Evolutionary conservation across 1,140 invertebrate genomes (phyloP), one percentile per base, ranked within the genome.

Genomic region (Drosophila lini): DNA sequence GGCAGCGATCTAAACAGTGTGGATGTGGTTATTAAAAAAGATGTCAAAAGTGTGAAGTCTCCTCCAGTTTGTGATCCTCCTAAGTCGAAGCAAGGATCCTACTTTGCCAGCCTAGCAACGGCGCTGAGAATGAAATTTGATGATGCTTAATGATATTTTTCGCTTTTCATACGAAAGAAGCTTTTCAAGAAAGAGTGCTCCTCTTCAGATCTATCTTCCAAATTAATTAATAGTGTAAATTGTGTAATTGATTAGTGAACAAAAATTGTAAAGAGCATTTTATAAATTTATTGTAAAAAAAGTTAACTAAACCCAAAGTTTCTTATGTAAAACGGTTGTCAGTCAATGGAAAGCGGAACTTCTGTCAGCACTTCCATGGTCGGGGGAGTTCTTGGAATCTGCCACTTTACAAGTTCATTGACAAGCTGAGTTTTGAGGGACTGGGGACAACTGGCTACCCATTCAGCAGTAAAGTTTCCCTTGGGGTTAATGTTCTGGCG

Each of bases 341-440:
- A 5, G 15, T 19, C 36, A 41, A 32, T 45, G 40, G 34, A 11
- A 36, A 44, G 38, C 77, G 78, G 78, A 80, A 80, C 70, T 80
- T 69, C 15, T n/a, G 78, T 80, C 78, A 80, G 78, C 78, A 80
- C 1, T 79, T 74, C 47, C 22, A 8, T 40, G 25, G 55, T 31
- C 53, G 47, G 58, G 42, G 19, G 45, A 60, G 38, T 80, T 80
- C 78, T 47, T 36, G 50, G 78, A 80, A 80, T 56, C 45, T 7
- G 8, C 25, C 10, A 22, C 16, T 47, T 40, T 52, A 52, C 68
- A 80, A 80, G 78, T 80, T 80, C 78, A 80, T 80, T 80, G 78
- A 80, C 78, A 80, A 80, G 25, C 48, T 0, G 5, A 1, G 8
- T 28, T 57, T 47, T 50, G 52, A 19, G 34, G 25, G 31, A 10